phyloP scores from a whole-genome alignment of 2,888 invertebrate species.

The Hypsopygia costalis region DNA sequence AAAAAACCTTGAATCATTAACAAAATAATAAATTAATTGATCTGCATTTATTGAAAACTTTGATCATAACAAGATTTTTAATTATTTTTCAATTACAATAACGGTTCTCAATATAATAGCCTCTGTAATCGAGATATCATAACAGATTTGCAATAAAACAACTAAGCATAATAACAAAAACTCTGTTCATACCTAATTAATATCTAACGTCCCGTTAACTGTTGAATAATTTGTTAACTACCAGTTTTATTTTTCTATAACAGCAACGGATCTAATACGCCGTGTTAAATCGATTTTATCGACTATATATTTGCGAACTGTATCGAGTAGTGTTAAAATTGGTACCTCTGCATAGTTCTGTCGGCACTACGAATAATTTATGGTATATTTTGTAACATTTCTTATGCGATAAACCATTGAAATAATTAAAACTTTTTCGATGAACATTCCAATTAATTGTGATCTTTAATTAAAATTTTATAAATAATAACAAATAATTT shows the following conservation, averaged over 20 bases:
- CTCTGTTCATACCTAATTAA: conserved; percentile 10
- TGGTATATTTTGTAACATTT: background rate
- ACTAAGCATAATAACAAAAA: conserved; percentile 10
- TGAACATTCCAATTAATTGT: too few relatives aligned
- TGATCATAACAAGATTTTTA: conserved; percentile 10
- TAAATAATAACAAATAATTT: too few relatives aligned
- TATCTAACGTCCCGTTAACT: conserved; percentile 12
- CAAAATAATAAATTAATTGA: background rate
- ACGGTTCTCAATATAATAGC: conserved; percentile 12
- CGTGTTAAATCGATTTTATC: conserved; percentile 51
- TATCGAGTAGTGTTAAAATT: conserved; percentile 29
- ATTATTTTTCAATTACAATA: conserved; percentile 16
- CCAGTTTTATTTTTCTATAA: conserved; percentile 35
- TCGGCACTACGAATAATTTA: conserved; percentile 2
- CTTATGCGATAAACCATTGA: too few relatives aligned
- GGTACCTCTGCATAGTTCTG: background rate
- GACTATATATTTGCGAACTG: conserved; percentile 46
- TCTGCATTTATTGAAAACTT: conserved; percentile 3
- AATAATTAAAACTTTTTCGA: too few relatives aligned
- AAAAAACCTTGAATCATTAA: too few relatives aligned
- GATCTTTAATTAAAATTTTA: too few relatives aligned
- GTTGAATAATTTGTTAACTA: conserved; percentile 18
- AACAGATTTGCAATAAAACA: conserved; percentile 16
- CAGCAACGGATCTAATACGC: conserved; percentile 38
- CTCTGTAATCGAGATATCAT: conserved; percentile 18